Percentiles rank a stretch among this genome's conserved stretches.
Evolutionary conservation across 2,113 vertebrate genomes (phyloP).

Genomic region (Lanius ludovicianus): DNA sequence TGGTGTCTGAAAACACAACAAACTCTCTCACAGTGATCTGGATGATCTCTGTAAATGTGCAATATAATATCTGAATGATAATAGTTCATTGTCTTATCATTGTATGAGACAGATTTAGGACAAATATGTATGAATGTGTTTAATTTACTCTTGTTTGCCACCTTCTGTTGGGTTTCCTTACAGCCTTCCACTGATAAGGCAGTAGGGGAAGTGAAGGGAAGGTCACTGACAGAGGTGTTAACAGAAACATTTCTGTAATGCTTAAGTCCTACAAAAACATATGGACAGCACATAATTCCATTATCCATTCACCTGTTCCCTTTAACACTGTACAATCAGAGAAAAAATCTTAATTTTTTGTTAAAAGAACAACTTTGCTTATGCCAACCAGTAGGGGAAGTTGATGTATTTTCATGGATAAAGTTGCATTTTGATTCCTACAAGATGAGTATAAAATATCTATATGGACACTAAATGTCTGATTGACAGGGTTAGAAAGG

Average conservation of each 20-base stretch:
- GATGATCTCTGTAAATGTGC: neutral
- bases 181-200: neutral
- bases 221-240: neutral
- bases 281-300: neutral
- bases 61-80: neutral
- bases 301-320: neutral
- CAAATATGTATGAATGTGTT: neutral
- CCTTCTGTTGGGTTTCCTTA: neutral
- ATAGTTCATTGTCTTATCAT: neutral
- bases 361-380: neutral
- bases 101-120: neutral
- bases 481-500: neutral
- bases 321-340: neutral
- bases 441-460: neutral
- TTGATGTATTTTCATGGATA: neutral
- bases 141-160: neutral
- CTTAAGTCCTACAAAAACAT: neutral
- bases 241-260: neutral
- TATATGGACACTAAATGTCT: neutral
- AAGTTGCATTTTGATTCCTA: neutral
- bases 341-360: neutral
- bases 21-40: neutral
- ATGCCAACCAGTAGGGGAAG: neutral
- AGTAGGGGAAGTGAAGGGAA: neutral
- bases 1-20: neutral